Evolutionary conservation across 2,888 invertebrate genomes (phyloP).

Genomic region (Tetheella fluctuosa): DNA sequence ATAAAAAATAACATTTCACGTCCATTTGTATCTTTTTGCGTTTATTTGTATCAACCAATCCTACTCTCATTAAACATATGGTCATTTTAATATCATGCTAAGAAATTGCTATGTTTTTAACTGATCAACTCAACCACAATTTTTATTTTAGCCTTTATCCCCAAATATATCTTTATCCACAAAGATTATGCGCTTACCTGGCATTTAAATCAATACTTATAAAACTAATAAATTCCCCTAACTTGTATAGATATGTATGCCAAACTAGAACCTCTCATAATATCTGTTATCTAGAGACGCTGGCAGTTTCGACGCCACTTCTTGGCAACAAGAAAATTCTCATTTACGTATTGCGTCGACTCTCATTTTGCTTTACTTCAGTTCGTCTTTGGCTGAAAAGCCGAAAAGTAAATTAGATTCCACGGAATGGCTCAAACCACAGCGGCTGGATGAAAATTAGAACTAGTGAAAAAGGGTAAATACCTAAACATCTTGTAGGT

Average conservation of each 20-base stretch:
- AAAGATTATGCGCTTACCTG: background rate
- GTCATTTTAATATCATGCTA: too few species aligned
- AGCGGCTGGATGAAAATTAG: conserved; percentile 36
- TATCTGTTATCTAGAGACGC: conserved; percentile 8
- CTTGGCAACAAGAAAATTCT: conserved; percentile 21
- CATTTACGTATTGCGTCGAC: conserved; percentile 27
- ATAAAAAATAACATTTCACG: too few species aligned
- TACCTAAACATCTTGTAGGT: background rate
- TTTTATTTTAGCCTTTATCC: too few species aligned
- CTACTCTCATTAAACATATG: too few species aligned
- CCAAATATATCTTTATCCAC: too few species aligned
- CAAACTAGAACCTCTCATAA: conserved; percentile 3
- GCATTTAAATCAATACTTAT: background rate
- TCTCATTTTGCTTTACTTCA: conserved; percentile 36
- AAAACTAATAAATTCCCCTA: background rate
- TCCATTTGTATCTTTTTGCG: too few species aligned
- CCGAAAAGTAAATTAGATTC: conserved; percentile 47
- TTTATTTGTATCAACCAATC: too few species aligned
- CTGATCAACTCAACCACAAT: too few species aligned
- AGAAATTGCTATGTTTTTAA: too few species aligned
- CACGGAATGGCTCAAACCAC: conserved; percentile 28
- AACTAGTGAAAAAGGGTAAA: conserved; percentile 28
- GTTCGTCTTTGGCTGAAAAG: conserved; percentile 27
- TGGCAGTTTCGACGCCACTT: conserved; percentile 17
- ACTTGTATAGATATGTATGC: background rate